Conservation (phyloP, 1,140 invertebrate species). For the Drosophila suzukii region DNA sequence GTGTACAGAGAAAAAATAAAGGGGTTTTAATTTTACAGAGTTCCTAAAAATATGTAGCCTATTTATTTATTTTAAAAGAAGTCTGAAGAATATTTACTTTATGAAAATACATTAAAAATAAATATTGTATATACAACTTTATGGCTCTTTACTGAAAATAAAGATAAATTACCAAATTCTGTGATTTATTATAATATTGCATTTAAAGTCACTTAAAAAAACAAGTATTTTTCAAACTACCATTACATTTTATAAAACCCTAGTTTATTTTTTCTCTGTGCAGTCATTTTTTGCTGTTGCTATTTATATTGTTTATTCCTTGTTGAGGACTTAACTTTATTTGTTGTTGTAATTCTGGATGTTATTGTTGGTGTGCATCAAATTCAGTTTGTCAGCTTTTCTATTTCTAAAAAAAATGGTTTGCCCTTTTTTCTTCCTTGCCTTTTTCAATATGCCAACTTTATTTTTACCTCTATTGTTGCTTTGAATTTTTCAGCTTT, state of each 20-base stretch:
- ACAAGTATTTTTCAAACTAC: no score
- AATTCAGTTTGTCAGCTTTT: conserved; percentile 65
- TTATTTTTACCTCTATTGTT: conserved; percentile 32
- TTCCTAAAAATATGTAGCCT: no score
- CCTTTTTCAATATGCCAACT: conserved; percentile 52
- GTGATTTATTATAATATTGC: no score
- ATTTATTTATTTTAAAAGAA: no score
- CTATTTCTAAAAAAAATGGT: conserved; percentile 4
- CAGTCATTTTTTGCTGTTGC: conserved; percentile 31
- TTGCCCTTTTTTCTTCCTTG: conserved; percentile 5
- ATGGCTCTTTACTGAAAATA: no score
- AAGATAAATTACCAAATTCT: background rate
- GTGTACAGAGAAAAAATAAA: conserved; percentile 7
- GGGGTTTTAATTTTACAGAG: no score
- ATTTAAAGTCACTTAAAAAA: background rate
- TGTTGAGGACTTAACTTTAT: conserved; percentile 11
- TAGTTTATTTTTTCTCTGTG: conserved; percentile 13
- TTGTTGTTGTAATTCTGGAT: conserved; percentile 39
- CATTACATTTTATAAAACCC: background rate
- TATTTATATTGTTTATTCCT: conserved; percentile 31
- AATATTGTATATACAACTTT: background rate
- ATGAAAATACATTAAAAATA: background rate
- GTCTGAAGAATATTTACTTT: no score
- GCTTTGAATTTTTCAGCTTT: conserved; percentile 26
- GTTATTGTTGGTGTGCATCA: conserved; percentile 52